Base-by-base conservation (phyloP, 53 echinoderm and acorn worm genomes). In the Luidia sarsii region DNA sequence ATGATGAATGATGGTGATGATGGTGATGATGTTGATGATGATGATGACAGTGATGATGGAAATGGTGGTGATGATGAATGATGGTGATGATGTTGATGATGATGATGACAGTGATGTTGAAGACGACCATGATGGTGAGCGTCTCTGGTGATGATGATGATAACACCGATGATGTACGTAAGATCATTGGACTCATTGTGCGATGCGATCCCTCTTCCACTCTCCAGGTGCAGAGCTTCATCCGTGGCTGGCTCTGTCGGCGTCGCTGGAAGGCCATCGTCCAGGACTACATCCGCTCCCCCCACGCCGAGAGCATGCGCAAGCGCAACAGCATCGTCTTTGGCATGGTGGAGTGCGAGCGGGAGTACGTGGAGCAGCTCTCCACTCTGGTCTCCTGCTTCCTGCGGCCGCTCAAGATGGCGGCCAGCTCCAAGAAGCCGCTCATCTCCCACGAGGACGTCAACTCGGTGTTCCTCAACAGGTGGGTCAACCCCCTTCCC, bases 331-430 rank as follows among this genome's bases (percentile, higher is more conserved):
- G 91, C 71, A 99, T 99, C 31, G 99, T 99, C 23, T 99, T 99
- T 34, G 94, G 94, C 7, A 99, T 99, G 99, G 94, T 99, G 66
- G 99, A 99, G 75, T 91, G 99, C 48, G 99, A 99, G 63, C 72
- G 93, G n/a, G 99, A 99, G 75, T 99, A 99, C n/a, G 99, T 99
- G 50, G 99, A 99, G 67, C 99, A 99, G 67, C 71, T 99, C 36
- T 99, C 99, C n/a, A 94, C 94, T 3, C 72, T 99, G 23, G 94
- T 99, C 67, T 99, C 94, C 23, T 91, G 99, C 65, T 99, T 99
- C 74, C 85, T 99, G 18, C 67, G 99, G 7, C 99, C 99, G 4
- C 91, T 99, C 79, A 99, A 99, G 79, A 99, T 99, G 99, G 99
- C 94, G 37, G 99, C 99, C 66, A 99, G 99, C 56, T 90, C 99